A percentile compares a stretch with the other conserved stretches of the same genome.
phyloP scores from a whole-genome alignment of 1,140 invertebrate species.

The Oreohelix idahoensis region DNA sequence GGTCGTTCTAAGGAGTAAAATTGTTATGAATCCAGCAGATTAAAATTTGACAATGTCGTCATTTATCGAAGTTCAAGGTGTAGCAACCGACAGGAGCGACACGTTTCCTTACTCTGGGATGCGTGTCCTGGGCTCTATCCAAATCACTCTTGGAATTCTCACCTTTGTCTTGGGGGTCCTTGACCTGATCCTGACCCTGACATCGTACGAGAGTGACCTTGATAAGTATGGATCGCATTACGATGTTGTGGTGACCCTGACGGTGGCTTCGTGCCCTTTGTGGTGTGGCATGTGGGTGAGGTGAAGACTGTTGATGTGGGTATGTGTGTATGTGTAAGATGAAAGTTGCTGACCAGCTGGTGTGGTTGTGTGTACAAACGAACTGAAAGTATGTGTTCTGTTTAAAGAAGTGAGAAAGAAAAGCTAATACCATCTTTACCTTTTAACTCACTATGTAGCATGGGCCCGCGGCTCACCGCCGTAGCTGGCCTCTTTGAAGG shows the following conservation, averaged over 20 bases:
- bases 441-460: too few species aligned
- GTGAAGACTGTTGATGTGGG: not conserved
- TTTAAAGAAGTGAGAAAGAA: too few species aligned
- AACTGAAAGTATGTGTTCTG: too few species aligned
- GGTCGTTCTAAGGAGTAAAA: too few species aligned
- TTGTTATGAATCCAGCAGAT: too few species aligned
- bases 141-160: conserved; percentile 9
- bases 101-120: conserved; percentile 29
- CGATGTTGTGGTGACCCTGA: conserved; percentile 18
- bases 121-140: conserved; percentile 4
- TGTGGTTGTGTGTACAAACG: not conserved
- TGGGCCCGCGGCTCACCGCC: too few species aligned
- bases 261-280: conserved; percentile 8
- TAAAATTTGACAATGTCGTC: not conserved
- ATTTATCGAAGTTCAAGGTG: conserved; percentile 5
- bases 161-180: conserved; percentile 9
- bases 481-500: too few species aligned
- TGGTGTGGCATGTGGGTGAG: conserved; percentile 42
- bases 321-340: not conserved
- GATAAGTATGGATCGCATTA: conserved; percentile 16
- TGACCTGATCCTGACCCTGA: conserved; percentile 26
- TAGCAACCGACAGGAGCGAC: not conserved
- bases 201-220: conserved; percentile 21
- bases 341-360: not conserved
- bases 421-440: too few species aligned